A percentile compares a stretch with the other conserved stretches of the same genome.
phyloP scores from a whole-genome alignment of 2,888 invertebrate species.

The Eremobia ochroleuca region DNA sequence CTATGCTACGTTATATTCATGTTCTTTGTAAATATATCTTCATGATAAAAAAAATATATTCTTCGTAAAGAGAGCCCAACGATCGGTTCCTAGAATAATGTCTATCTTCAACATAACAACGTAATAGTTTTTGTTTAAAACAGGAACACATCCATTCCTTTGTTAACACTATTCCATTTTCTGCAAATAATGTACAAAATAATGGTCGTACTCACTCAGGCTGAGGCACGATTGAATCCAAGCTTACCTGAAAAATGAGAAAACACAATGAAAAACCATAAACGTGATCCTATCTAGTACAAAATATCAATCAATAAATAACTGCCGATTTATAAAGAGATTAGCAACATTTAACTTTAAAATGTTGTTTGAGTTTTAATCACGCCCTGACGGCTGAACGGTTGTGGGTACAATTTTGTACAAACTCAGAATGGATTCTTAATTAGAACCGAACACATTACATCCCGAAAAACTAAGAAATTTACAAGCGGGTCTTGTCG shows the following conservation, averaged over 20 bases:
- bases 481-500: not conserved
- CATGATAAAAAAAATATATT: not conserved
- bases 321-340: constrained; percentile 27
- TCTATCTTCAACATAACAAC: not conserved
- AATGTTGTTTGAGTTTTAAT: constrained; percentile 30
- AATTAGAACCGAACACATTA: constrained; percentile 14
- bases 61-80: not conserved
- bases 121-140: not conserved
- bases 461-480: not conserved
- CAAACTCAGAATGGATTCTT: constrained; percentile 1
- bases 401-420: constrained; percentile 19
- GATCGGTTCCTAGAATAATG: constrained; percentile 1
- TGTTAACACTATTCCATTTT: not conserved
- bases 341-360: constrained; percentile 21
- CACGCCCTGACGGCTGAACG: not conserved
- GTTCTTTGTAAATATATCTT: not conserved
- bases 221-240: constrained; percentile 31
- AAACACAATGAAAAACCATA: constrained; percentile 45
- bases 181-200: not conserved
- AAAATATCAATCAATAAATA: constrained; percentile 25
- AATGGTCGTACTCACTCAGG: constrained; percentile 47
- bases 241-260: constrained; percentile 79
- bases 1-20: constrained; percentile 17
- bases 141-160: not conserved
- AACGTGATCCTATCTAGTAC: not conserved